Percentiles rank a stretch among this genome's conserved stretches.
phyloP scores from a whole-genome alignment of 2,888 invertebrate genomes.

The Gastrophysa polygoni region DNA sequence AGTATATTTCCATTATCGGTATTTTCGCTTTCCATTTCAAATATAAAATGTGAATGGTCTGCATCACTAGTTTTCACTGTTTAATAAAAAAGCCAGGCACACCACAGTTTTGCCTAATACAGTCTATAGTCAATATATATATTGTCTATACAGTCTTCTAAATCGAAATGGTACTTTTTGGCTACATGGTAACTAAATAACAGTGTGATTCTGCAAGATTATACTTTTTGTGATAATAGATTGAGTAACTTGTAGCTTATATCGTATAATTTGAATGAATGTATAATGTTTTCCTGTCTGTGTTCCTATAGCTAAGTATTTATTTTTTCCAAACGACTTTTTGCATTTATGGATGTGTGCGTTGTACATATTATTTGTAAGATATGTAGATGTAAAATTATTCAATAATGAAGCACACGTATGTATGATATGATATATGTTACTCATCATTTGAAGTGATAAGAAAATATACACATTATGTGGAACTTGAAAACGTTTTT shows the following conservation, averaged over 20 bases:
- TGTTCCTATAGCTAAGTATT: conserved; percentile 39
- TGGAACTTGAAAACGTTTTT: conserved; percentile 34
- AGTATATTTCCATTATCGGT: too few species aligned
- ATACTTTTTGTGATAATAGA: conserved; percentile 45
- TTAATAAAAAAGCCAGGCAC: too few species aligned
- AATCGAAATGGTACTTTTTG: too few species aligned
- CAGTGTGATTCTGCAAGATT: conserved; percentile 25
- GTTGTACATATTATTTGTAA: conserved; percentile 52
- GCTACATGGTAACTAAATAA: neutral
- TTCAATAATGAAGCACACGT: conserved; percentile 40
- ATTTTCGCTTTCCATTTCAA: too few species aligned
- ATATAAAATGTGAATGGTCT: too few species aligned
- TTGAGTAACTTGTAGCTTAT: conserved; percentile 22
- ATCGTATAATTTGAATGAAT: conserved; percentile 23
- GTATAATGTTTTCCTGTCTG: conserved; percentile 22
- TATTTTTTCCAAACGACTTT: conserved; percentile 16
- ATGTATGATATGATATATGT: conserved; percentile 53
- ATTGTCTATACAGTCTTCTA: too few species aligned
- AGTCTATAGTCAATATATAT: too few species aligned
- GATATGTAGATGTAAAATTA: conserved; percentile 46
- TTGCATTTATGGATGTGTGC: conserved; percentile 34
- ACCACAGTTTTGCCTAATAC: too few species aligned
- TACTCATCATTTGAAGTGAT: conserved; percentile 48
- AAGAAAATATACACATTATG: conserved; percentile 43
- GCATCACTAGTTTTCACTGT: too few species aligned